Base-by-base conservation (phyloP, 2,797 vertebrate genomes). In the Eulemur coronatus region DNA sequence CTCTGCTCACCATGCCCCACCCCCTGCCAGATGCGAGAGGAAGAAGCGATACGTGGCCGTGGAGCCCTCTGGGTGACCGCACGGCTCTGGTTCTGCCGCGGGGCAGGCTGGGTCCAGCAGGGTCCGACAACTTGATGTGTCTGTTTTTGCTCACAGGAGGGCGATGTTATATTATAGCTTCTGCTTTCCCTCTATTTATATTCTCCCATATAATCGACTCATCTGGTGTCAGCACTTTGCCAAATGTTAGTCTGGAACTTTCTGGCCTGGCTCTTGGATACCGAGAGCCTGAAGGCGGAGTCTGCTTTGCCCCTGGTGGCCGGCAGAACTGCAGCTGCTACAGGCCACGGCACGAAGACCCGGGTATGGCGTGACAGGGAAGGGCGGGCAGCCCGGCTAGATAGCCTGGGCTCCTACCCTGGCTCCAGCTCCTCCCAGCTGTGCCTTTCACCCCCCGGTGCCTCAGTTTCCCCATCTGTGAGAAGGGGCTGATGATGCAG, bases 401-500 rank as follows among this genome's bases (percentile, higher is more conserved):
- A n/a, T 1, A 2, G 50, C 10, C 52, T 33, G 61, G 50, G 28
- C 35, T 38, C 15, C 4, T 3, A 9, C 14, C 70, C 33, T 5
- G 35, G 46, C 38, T 30, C 38, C 8, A 3, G 1, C 52, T 52
- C 59, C 55, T 6, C 2, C 57, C 17, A 9, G 15, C 43, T 9
- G 41, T 12, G 52, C 35, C 1, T 5, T 35, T 17, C 5, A 4
- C 43, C 2, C 1, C 20, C 80, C 4, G 0, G 0, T 33, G 82
- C 73, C 94, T 96, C 89, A 20, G 73, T 89, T 81, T 84, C 80
- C 73, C 70, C 30, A 1, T 9, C 33, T 17, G 24, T 73, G 4
- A 55, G 67, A 30, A 13, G 14, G 9, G 28, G 28, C 24, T 9
- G 33, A 17, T 38, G 38, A 4, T 3, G 6, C 50, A 18, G 5